These are phyloP conservation scores for Thecophora atra DNA, from an alignment of 2,888 invertebrate genomes.

Conservation along the genomic window DNA sequence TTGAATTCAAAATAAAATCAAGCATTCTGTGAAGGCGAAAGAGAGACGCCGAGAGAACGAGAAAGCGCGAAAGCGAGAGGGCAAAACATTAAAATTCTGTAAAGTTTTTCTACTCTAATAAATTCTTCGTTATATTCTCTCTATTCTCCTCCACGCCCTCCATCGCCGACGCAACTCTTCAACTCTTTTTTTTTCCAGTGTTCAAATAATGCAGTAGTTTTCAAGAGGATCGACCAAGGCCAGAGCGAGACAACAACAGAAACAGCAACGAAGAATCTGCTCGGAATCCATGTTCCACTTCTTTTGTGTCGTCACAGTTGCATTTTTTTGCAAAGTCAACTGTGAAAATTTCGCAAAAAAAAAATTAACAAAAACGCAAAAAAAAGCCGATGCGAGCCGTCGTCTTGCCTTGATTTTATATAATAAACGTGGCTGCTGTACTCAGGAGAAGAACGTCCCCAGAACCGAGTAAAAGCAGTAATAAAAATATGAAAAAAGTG, in stretches of 20 bases:
- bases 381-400: background rate
- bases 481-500: too few relatives aligned
- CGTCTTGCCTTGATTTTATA: background rate
- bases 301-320: conserved; percentile 4
- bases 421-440: too few relatives aligned
- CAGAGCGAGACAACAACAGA: background rate
- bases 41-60: background rate
- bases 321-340: background rate
- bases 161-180: background rate
- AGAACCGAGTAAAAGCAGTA: too few relatives aligned
- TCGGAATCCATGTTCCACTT: conserved; percentile 3
- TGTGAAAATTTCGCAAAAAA: background rate
- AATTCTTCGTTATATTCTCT: background rate
- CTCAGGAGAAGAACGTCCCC: too few relatives aligned
- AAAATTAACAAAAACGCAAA: background rate
- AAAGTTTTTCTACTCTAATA: conserved; percentile 33
- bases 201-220: conserved; percentile 8
- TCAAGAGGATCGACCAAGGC: background rate
- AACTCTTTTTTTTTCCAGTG: conserved; percentile 5
- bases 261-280: background rate
- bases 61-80: background rate
- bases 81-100: conserved; percentile 16
- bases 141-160: background rate
- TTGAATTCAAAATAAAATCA: background rate
- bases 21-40: background rate